Evolutionary conservation across 1,140 invertebrate species (phyloP), one percentile per base, ranked within the genome.

Genomic region (Drosophila parabipectinata): DNA sequence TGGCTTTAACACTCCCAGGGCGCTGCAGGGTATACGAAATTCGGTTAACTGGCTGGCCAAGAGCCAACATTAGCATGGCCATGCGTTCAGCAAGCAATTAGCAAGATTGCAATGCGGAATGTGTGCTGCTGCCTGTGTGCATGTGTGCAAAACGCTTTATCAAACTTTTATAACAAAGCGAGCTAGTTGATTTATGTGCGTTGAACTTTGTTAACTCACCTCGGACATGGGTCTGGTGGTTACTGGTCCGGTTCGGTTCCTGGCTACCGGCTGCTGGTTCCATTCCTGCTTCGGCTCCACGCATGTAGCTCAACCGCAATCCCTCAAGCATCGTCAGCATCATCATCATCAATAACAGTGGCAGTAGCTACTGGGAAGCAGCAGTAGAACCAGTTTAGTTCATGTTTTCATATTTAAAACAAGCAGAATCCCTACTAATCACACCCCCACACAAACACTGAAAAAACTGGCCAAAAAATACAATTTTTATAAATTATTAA

Each of bases 111-210:
- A 89, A 77, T 81, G 72, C 68, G 66, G 54, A 69, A 63, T 76
- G 74, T 78, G 81, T 64, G 66, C 63, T 75, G 30, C 51, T 52
- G 48, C 47, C 47, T 59, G 59, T 62, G 24, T 68, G 72, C 50
- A 56, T 75, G 59, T 76, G 73, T 87, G 81, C 73, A 87, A 87
- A 88, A 83, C 83, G 79, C 83, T 88, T 87, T 87, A 87, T 87
- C 83, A 87, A 87, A 88, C 64, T 87, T 87, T 88, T 87, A 82
- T 88, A 87, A 87, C 83, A 87, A 87, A 83, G 83, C 74, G 62
- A 75, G 58, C 75, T 56, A 76, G 68, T 88, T 88, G 83, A 88
- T 88, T 88, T 88, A 88, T 88, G 83, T 75, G 64, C 77, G 82
- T 53, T 88, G 78, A 88, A 87, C 83, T 88, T 88, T 79, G 83